phyloP scores from a whole-genome alignment of 2,888 invertebrate genomes.

The Nephrotoma flavescens region DNA sequence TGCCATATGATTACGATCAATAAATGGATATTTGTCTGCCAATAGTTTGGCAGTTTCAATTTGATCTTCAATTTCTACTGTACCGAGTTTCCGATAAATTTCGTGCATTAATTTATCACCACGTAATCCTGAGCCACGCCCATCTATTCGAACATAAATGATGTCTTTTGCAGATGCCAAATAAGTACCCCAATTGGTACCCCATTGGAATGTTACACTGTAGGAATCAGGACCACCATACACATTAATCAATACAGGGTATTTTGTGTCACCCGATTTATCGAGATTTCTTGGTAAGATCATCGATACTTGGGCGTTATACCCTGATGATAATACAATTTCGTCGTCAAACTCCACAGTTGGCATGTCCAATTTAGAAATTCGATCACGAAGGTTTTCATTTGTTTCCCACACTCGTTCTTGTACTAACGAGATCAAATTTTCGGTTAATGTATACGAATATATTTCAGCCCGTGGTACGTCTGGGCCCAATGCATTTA shows the following conservation, averaged over 20 bases:
- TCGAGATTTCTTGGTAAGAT: slow-evolving; percentile 59
- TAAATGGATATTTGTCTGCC: slow-evolving; percentile 33
- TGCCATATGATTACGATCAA: slow-evolving; percentile 68
- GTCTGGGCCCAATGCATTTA: slow-evolving; percentile 73
- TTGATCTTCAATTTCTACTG: slow-evolving; percentile 84
- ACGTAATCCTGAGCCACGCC: slow-evolving; percentile 72
- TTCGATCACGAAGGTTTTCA: slow-evolving; percentile 34
- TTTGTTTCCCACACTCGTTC: slow-evolving; percentile 52
- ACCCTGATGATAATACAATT: slow-evolving; percentile 47
- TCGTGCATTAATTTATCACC: slow-evolving; percentile 73
- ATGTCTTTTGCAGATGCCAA: slow-evolving; percentile 69
- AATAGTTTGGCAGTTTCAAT: slow-evolving; percentile 53
- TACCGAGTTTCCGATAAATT: slow-evolving; percentile 70
- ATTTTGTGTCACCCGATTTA: slow-evolving; percentile 46
- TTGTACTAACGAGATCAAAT: slow-evolving; percentile 14
- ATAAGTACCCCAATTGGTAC: slow-evolving; percentile 76
- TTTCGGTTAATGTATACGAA: slow-evolving; percentile 14
- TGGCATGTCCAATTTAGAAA: slow-evolving; percentile 40
- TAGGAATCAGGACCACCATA: slow-evolving; percentile 88
- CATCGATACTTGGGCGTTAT: slow-evolving; percentile 56
- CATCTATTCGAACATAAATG: slow-evolving; percentile 81
- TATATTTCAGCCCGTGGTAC: slow-evolving; percentile 60
- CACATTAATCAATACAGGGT: slow-evolving; percentile 74
- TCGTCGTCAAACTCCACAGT: slow-evolving; percentile 40
- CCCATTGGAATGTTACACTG: slow-evolving; percentile 65